Evolutionary conservation across 2,888 invertebrate genomes (phyloP).

Genomic region (Lasioglossum morio): DNA sequence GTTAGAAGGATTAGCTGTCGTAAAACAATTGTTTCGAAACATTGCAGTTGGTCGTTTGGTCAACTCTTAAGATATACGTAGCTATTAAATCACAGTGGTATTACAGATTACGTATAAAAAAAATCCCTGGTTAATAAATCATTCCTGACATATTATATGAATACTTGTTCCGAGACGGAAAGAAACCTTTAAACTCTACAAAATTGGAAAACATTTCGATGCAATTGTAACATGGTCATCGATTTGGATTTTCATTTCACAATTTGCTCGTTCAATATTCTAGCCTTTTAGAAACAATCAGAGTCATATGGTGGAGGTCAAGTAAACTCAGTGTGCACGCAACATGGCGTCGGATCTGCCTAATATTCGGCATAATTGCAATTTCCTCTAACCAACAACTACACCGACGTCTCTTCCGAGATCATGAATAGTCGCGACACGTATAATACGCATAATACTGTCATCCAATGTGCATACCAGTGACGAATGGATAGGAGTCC

Average conservation of each 20-base stretch:
- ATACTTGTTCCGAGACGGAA: not conserved
- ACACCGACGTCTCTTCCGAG: conserved; percentile 26
- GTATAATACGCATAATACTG: conserved; percentile 59
- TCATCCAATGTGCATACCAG: conserved; percentile 30
- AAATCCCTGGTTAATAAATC: no score
- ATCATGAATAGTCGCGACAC: conserved; percentile 55
- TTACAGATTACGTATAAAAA: not conserved
- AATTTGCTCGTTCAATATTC: not conserved
- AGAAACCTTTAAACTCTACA: not conserved
- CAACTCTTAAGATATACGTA: no score
- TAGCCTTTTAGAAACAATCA: not conserved
- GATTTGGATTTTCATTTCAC: not conserved
- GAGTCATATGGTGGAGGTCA: not conserved
- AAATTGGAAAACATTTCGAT: not conserved
- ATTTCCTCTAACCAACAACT: conserved; percentile 39
- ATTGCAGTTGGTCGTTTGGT: no score
- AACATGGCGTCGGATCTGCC: conserved; percentile 13
- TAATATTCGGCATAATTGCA: conserved; percentile 39
- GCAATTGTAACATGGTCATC: not conserved
- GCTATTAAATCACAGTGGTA: not conserved
- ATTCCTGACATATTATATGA: not conserved
- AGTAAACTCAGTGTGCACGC: not conserved
- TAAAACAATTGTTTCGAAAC: no score
- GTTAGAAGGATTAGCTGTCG: no score
- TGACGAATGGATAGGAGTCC: conserved; percentile 38